These are phyloP conservation scores for Petrophora chlorosata DNA, from an alignment of 2,888 invertebrate species.

Conservation along the genomic window DNA sequence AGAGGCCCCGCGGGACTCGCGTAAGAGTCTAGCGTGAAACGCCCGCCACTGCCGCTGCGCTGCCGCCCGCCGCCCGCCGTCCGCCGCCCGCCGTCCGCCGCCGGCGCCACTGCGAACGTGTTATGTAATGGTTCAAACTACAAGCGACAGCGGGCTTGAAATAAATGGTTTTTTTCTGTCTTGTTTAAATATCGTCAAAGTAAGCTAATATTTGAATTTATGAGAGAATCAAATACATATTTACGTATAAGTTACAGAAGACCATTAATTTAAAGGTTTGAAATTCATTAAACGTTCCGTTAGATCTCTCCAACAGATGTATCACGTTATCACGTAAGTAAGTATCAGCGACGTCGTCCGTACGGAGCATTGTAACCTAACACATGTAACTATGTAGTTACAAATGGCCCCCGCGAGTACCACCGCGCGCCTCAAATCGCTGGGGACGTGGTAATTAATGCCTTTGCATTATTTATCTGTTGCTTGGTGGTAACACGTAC, in stretches of 20 bases:
- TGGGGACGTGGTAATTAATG: constrained; percentile 43
- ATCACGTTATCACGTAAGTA: background rate
- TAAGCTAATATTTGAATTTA: background rate
- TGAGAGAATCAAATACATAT: background rate
- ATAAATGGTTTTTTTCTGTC: background rate
- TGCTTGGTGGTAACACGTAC: background rate
- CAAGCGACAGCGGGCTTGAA: background rate
- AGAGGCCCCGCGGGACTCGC: constrained; percentile 64
- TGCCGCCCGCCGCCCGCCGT: too few relatives aligned
- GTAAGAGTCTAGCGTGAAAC: constrained; percentile 70
- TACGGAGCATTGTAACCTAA: background rate
- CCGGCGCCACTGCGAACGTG: constrained; percentile 55
- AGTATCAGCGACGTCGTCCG: background rate
- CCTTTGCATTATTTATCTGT: constrained; percentile 43
- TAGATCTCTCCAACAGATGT: too few relatives aligned
- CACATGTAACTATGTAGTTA: constrained; percentile 8
- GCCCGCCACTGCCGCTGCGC: too few relatives aligned
- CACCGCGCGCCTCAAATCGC: constrained; percentile 27
- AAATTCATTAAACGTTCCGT: too few relatives aligned
- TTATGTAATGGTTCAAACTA: constrained; percentile 36
- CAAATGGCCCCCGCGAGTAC: constrained; percentile 4
- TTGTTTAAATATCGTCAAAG: background rate
- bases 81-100: too few relatives aligned
- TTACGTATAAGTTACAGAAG: too few relatives aligned
- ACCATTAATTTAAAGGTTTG: too few relatives aligned